phyloP scores from a whole-genome alignment of 2,113 vertebrate species.

The Tautogolabrus adspersus region DNA sequence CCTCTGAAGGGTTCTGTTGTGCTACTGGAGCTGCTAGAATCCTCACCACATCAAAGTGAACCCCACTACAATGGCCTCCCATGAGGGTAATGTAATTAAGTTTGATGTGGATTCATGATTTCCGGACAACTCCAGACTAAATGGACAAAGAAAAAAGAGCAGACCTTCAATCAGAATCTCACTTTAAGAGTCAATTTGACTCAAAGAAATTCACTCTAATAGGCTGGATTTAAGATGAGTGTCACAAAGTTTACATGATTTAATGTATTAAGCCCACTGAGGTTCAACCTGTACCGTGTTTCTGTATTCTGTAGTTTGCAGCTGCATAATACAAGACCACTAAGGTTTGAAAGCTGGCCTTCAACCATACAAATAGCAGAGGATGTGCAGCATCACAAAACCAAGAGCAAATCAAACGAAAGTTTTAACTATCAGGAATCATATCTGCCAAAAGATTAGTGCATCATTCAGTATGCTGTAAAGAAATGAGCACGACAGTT shows the following conservation, averaged over 20 bases:
- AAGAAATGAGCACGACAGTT: too few relatives aligned
- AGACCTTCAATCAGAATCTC: conserved; percentile 34
- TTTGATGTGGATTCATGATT: conserved; percentile 78
- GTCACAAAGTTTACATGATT: conserved; percentile 39
- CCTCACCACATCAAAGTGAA: conserved; percentile 74
- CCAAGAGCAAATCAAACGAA: too few relatives aligned
- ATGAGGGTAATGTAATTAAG: conserved; percentile 75
- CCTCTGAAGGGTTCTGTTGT: conserved; percentile 48
- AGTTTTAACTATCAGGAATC: too few relatives aligned
- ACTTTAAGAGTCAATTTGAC: conserved; percentile 43
- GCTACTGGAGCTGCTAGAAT: conserved; percentile 71
- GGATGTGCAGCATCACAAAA: not conserved
- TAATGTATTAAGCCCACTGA: too few relatives aligned
- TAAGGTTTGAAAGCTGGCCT: conserved; percentile 15
- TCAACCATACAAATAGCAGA: not conserved
- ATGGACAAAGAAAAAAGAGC: conserved; percentile 39
- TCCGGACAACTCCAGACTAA: conserved; percentile 64
- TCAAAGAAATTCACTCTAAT: conserved; percentile 14
- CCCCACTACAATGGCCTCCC: conserved; percentile 67
- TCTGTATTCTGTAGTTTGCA: conserved; percentile 26
- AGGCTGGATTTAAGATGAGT: conserved; percentile 48
- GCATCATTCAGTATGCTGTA: too few relatives aligned
- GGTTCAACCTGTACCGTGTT: not conserved
- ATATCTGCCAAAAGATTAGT: too few relatives aligned
- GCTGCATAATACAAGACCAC: conserved; percentile 41